Evolutionary conservation across 2,888 invertebrate genomes (phyloP).

Genomic region (Epirrhoe alternata): DNA sequence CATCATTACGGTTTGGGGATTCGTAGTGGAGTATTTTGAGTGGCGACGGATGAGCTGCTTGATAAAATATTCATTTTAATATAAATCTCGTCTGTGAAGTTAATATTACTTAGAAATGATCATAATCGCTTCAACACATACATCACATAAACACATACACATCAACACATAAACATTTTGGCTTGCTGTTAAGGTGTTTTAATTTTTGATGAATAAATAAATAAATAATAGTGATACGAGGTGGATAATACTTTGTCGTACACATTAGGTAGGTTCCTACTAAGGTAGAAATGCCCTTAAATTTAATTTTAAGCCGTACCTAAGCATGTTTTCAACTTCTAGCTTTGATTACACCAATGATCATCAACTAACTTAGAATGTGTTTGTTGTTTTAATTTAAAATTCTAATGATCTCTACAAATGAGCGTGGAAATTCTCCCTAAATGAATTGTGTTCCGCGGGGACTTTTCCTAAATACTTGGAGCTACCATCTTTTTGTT

Average conservation of each 20-base stretch:
- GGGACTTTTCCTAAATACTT: slow-evolving; percentile 31
- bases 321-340: no score
- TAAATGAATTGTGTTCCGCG: slow-evolving; percentile 34
- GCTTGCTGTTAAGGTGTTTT: no score
- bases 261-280: no score
- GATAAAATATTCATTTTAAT: slow-evolving; percentile 1
- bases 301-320: no score
- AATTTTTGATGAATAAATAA: no score
- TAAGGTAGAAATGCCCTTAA: no score
- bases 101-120: neutral
- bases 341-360: no score
- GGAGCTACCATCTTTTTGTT: slow-evolving; percentile 29
- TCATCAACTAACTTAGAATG: slow-evolving; percentile 7
- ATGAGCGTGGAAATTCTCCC: slow-evolving; percentile 37
- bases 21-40: slow-evolving; percentile 13
- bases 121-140: no score
- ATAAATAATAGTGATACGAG: no score
- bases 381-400: slow-evolving; percentile 16
- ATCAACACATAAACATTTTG: no score
- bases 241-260: no score
- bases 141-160: no score
- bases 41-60: slow-evolving; percentile 7
- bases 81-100: neutral
- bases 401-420: slow-evolving; percentile 34
- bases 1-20: slow-evolving; percentile 28